These are phyloP conservation scores for Oeneis ivallda DNA, from an alignment of 2,888 invertebrate genomes.

Conservation along the genomic window DNA sequence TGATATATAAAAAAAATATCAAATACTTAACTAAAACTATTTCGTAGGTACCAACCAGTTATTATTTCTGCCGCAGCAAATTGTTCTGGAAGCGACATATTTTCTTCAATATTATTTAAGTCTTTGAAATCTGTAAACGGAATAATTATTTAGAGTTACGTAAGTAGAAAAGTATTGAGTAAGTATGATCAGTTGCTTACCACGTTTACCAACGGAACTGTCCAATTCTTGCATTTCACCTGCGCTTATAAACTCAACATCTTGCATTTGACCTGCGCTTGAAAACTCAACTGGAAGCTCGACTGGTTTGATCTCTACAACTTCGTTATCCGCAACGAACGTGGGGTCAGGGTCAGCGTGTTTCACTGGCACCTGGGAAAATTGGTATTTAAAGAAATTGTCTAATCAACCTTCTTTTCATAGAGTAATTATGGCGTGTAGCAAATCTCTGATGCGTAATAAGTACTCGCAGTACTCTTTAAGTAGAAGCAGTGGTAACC, in stretches of 20 bases:
- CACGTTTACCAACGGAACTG: conserved; percentile 40
- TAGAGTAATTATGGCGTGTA: neutral
- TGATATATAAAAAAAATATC: neutral
- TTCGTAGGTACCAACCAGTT: conserved; percentile 8
- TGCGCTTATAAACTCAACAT: conserved; percentile 25
- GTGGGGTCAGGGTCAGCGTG: conserved; percentile 7
- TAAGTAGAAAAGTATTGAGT: neutral
- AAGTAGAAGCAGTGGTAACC: too few species aligned
- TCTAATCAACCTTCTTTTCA: neutral
- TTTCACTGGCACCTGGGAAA: conserved; percentile 6
- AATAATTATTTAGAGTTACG: neutral
- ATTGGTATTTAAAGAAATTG: neutral
- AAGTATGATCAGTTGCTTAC: conserved; percentile 29
- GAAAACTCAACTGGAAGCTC: conserved; percentile 25
- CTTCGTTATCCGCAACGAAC: conserved; percentile 21
- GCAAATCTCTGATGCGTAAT: too few species aligned
- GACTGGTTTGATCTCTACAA: neutral
- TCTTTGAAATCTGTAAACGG: conserved; percentile 15
- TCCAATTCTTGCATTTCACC: conserved; percentile 37
- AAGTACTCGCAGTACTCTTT: too few species aligned
- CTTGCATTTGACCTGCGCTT: conserved; percentile 33
- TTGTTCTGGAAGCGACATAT: neutral
- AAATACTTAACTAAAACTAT: neutral
- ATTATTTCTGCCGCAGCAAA: neutral
- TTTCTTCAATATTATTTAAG: neutral